These are phyloP conservation scores for Halichoeres trimaculatus DNA, from an alignment of 2,113 vertebrate genomes.

Conservation along the genomic window DNA sequence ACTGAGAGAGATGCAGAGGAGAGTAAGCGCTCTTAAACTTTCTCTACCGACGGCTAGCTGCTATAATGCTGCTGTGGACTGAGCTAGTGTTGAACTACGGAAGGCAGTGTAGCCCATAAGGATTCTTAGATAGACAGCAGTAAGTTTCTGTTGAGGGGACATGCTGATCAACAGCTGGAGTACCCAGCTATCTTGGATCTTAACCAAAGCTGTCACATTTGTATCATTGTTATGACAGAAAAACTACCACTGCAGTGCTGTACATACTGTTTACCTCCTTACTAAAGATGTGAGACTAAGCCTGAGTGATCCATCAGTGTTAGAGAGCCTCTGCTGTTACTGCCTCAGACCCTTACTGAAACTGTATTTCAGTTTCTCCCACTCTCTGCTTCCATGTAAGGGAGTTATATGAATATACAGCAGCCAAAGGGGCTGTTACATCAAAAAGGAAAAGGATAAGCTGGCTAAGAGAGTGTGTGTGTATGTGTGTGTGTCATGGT, in stretches of 20 bases:
- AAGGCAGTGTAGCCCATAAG: no score
- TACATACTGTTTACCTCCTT: not conserved
- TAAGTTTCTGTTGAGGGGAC: not conserved
- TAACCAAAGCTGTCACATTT: not conserved
- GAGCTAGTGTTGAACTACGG: not conserved
- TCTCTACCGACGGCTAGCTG: not conserved
- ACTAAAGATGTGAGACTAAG: not conserved
- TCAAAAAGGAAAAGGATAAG: slow-evolving; percentile 36
- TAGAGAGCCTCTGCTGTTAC: slow-evolving; percentile 6
- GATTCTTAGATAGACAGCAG: not conserved
- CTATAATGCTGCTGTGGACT: not conserved
- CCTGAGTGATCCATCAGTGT: slow-evolving; percentile 17
- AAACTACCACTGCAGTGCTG: no score
- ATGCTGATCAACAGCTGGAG: slow-evolving; percentile 13
- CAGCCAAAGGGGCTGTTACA: slow-evolving; percentile 19
- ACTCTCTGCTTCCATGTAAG: slow-evolving; percentile 29
- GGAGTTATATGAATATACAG: slow-evolving; percentile 24
- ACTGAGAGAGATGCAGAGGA: not conserved
- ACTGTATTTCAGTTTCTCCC: slow-evolving; percentile 1
- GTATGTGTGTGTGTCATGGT: slow-evolving; percentile 32
- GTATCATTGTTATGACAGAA: not conserved
- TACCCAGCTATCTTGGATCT: slow-evolving; percentile 1
- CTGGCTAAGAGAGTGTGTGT: slow-evolving; percentile 8
- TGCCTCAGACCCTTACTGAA: slow-evolving; percentile 8
- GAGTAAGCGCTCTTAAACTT: not conserved